A percentile compares a stretch with the other conserved stretches of the same genome.
Conservation (phyloP, 2,113 vertebrate species). For the Eclectus roratus region DNA sequence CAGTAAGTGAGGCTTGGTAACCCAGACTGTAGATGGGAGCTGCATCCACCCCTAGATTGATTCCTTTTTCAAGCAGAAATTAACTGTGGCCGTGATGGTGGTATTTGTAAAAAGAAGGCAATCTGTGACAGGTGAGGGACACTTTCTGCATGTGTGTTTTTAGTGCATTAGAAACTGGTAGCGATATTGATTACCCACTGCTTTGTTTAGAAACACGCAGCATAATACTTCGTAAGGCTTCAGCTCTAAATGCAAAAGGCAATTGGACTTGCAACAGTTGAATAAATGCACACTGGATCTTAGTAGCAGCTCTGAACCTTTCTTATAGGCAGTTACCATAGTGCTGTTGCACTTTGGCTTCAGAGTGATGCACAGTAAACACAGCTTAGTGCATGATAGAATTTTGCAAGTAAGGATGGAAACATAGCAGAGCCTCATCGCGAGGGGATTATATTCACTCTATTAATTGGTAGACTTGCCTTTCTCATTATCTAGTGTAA, state of each 20-base stretch:
- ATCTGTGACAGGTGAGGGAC: background rate
- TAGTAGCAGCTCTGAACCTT: background rate
- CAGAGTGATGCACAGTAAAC: background rate
- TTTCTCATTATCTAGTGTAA: background rate
- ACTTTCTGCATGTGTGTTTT: background rate
- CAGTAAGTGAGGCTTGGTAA: background rate
- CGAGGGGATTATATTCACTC: background rate
- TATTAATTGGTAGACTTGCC: background rate
- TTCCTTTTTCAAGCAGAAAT: fast-evolving
- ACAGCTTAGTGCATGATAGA: fast-evolving
- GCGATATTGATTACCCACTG: fast-evolving
- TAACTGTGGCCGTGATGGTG: background rate
- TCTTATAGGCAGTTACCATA: fast-evolving
- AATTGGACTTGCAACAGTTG: background rate
- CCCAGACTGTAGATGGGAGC: background rate
- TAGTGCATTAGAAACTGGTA: background rate
- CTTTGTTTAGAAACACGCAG: background rate
- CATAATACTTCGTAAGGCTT: background rate
- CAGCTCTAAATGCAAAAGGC: background rate
- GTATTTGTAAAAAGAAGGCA: background rate
- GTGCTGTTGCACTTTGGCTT: background rate
- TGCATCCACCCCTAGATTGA: background rate
- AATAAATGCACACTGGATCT: background rate
- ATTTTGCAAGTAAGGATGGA: background rate
- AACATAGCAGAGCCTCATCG: background rate